Evolutionary conservation across 2,113 vertebrate genomes (phyloP), one percentile per base, ranked within the genome.

Genomic region (Cisticola juncidis): DNA sequence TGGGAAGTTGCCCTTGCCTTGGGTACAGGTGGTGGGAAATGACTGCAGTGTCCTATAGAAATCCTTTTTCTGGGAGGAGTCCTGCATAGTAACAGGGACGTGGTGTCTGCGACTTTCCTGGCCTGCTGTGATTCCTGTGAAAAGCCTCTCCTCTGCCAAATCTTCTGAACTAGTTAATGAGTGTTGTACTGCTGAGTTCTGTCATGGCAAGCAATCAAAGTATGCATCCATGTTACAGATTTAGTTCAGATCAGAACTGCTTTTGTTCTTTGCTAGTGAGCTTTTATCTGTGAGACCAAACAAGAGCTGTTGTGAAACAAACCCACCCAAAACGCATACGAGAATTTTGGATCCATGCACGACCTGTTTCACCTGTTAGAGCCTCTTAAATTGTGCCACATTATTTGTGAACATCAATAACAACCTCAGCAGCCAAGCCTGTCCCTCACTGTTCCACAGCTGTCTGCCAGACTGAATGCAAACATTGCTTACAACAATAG

Each of bases 341-440:
- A 80, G 68, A 33, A 53, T 73, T 81, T 61, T 53, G n/a, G 12
- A 14, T 40, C 40, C 0, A 0, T 80, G 22, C 40, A 53, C 0
- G 1, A 76, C 33, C 22, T 45, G 5, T 86, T 91, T 83, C 54
- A 81, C 28, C 11, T 36, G 36, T 66, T 14, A 76, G 48, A 48
- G 40, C 19, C 65, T 25, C 66, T 31, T 71, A 74, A 68, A 74
- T 38, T 54, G 14, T 64, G 23, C 33, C 36, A 29, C 12, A 1
- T 36, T 80, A 33, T 69, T 57, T 92, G 23, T 0, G 0, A 38
- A 38, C 14, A 22, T 45, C 45, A 22, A 6, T 40, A 45, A 60
- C 0, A 70, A 8, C 35, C 33, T 71, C 18, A 12, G 69, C 0
- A 14, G 31, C 23, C 33, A 68, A 60, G 9, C 0, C 0, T 35